Evolutionary conservation across 2,113 vertebrate species (phyloP).

Genomic region (Hassar affinis): DNA sequence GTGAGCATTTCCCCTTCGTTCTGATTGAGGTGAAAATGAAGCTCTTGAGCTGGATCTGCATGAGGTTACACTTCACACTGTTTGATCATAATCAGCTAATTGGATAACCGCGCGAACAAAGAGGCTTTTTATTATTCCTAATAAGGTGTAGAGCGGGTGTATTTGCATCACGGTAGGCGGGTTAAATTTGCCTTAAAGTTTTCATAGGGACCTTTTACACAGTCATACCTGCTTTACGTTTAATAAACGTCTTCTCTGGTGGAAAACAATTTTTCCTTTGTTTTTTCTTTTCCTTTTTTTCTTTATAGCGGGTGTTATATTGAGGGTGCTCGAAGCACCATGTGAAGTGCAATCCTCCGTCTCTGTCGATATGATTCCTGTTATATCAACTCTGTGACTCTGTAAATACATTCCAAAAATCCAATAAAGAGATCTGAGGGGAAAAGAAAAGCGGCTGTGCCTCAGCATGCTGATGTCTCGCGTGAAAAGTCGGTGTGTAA

Average conservation of each 20-base stretch:
- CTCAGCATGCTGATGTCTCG: neutral
- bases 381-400: conserved; percentile 32
- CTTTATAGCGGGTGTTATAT: neutral
- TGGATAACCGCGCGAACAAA: neutral
- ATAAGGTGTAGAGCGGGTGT: neutral
- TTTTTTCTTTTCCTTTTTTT: neutral
- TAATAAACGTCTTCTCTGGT: neutral
- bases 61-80: neutral
- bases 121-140: neutral
- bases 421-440: conserved; percentile 41
- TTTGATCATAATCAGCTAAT: neutral
- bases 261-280: neutral
- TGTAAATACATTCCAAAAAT: conserved; percentile 50
- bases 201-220: neutral
- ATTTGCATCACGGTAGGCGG: neutral
- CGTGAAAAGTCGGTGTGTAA: neutral
- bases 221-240: neutral
- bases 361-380: conserved; percentile 15
- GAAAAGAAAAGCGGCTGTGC: neutral
- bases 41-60: neutral
- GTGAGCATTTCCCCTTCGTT: neutral
- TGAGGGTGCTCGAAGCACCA: neutral
- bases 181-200: conserved; percentile 10
- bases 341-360: neutral
- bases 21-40: neutral